These are phyloP conservation scores for Eulacestoma nigropectus DNA, from an alignment of 2,113 vertebrate species.

Conservation along the genomic window DNA sequence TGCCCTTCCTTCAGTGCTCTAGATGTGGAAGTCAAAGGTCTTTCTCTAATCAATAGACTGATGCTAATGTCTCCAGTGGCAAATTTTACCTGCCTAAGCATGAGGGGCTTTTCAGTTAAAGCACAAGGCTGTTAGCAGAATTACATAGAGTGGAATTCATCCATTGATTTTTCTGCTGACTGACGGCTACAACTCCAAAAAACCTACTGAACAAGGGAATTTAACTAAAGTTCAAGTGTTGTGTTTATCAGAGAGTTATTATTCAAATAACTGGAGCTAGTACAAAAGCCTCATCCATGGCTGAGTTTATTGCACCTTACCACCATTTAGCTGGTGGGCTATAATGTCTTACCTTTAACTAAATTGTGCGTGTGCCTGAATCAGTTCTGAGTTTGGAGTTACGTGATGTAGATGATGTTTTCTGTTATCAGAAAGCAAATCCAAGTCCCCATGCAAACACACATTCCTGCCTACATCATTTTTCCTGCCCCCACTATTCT, in stretches of 20 bases:
- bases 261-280: background rate
- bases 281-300: background rate
- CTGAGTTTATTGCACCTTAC: background rate
- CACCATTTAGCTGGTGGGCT: background rate
- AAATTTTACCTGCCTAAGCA: constrained; percentile 4
- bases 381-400: background rate
- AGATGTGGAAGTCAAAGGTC: background rate
- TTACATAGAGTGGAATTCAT: background rate
- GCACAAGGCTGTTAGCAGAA: background rate
- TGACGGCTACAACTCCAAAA: background rate
- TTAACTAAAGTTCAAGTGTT: background rate
- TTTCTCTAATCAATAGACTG: background rate
- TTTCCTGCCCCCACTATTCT: background rate
- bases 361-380: background rate
- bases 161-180: constrained; percentile 19
- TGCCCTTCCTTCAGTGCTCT: background rate
- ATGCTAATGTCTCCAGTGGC: background rate
- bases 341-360: background rate
- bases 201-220: background rate
- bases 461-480: background rate
- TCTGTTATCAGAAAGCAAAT: background rate
- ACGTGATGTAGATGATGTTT: background rate
- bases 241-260: background rate
- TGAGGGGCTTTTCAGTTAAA: background rate
- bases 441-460: background rate